These are phyloP conservation scores for Aspidiotus rigidus DNA, from an alignment of 2,888 invertebrate genomes.

Conservation along the genomic window DNA sequence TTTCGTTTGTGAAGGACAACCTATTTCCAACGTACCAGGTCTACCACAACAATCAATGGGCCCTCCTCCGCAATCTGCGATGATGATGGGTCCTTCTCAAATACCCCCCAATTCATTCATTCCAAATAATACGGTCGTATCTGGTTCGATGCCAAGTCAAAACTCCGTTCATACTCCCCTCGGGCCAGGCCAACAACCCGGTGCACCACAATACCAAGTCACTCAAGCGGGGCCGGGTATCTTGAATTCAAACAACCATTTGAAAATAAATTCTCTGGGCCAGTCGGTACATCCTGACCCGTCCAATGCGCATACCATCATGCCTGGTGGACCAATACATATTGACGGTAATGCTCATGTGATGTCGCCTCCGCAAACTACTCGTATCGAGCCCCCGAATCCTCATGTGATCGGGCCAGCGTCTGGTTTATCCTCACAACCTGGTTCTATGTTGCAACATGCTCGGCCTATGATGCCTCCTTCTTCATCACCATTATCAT, in stretches of 20 bases:
- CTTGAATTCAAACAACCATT: constrained; percentile 47
- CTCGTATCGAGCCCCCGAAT: constrained; percentile 1
- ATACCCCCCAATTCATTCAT: constrained; percentile 15
- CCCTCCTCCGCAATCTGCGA: constrained; percentile 3
- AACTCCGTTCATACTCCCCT: not conserved
- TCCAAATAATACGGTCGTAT: not conserved
- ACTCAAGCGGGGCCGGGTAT: not conserved
- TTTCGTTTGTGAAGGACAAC: not conserved
- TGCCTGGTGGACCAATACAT: not conserved
- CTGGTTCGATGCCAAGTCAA: not conserved
- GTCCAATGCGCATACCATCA: constrained; percentile 38
- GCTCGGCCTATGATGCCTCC: constrained; percentile 24
- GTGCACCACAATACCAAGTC: not conserved
- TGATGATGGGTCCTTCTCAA: constrained; percentile 21
- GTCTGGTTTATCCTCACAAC: not conserved
- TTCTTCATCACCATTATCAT: constrained; percentile 29
- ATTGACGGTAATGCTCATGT: not conserved
- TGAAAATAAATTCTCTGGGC: constrained; percentile 78
- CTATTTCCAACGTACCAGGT: not conserved
- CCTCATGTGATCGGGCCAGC: not conserved
- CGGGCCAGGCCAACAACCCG: not conserved
- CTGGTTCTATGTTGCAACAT: constrained; percentile 10
- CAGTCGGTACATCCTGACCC: constrained; percentile 63
- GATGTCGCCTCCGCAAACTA: constrained; percentile 3
- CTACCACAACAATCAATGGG: constrained; percentile 10